These are phyloP conservation scores for Synergus japonicus DNA, from an alignment of 2,888 invertebrate genomes.

Conservation along the genomic window DNA sequence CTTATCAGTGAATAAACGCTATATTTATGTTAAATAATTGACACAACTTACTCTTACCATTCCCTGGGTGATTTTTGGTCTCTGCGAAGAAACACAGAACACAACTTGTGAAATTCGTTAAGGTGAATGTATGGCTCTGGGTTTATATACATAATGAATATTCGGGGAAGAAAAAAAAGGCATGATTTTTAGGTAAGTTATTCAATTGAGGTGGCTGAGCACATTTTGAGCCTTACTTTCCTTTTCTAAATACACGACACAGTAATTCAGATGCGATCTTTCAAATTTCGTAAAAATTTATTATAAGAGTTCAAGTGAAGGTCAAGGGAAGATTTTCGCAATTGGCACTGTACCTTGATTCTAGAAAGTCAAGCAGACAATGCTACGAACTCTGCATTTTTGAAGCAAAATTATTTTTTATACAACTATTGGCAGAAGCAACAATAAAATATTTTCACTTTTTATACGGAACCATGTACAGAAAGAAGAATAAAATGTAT, in stretches of 20 bases:
- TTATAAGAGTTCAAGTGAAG: neutral
- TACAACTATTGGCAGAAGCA: neutral
- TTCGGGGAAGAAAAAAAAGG: neutral
- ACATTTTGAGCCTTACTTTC: neutral
- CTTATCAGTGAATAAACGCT: slow-evolving; percentile 25
- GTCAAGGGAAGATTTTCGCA: slow-evolving; percentile 24
- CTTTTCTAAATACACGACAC: too few species aligned
- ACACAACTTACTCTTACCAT: neutral
- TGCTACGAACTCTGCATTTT: slow-evolving; percentile 3
- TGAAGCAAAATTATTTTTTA: neutral
- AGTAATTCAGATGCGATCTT: neutral
- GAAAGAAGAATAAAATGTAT: neutral
- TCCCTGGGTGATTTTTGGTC: slow-evolving; percentile 9
- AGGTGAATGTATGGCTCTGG: neutral
- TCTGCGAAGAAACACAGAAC: neutral
- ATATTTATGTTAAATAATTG: slow-evolving; percentile 25
- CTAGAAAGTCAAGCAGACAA: slow-evolving; percentile 17
- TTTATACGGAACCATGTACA: neutral
- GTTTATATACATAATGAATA: neutral
- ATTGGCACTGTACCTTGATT: slow-evolving; percentile 12
- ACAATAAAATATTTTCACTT: neutral
- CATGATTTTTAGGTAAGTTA: neutral
- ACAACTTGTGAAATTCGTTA: neutral
- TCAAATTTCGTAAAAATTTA: neutral
- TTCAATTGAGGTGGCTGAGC: neutral